Base-by-base conservation (phyloP, 2,113 vertebrate species). In the Rousettus leschenaultii region DNA sequence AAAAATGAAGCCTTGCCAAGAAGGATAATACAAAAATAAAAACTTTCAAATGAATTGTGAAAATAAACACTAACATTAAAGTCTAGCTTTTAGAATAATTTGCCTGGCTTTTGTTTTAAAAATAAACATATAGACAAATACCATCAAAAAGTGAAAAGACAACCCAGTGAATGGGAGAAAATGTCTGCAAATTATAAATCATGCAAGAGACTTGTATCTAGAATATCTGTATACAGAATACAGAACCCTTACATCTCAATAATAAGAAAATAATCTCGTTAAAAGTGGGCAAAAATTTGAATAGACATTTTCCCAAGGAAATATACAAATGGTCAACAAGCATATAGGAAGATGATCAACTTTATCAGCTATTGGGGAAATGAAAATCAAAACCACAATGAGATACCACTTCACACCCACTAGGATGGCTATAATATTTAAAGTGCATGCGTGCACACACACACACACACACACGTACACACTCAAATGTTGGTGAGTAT, bases 1-100 rank as follows among this genome's bases (percentile, higher is more conserved):
- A 84, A 93, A 86, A 14, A 18, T 13, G 43, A 82, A 90, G 10
- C 86, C 51, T 63, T 88, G 92, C 18, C 94, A 57, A 93, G 63
- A 94, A 93, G 63, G 93, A 77, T n/a, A 79, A 89, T 45, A 83
- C 2, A 53, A 85, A 77, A 91, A 59, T 48, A 93, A 85, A 10
- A 16, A 86, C 22, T 92, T 10, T 7, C 26, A n/a, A 8, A 59
- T 40, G 24, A 70, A 75, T 88, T 28, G 55, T 35, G 12, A 40
- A 43, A 63, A 65, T 59, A 55, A 77, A 45, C 10, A 59, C 18
- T 59, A 73, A 87, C 2, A 33, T 83, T 82, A 78, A 86, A 75
- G 86, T 40, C 19, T 66, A 75, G 14, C 11, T 51, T 33, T 68
- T 45, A 48, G 12, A 80, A 33, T 70, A 65, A 86, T 55, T 14